Evolutionary conservation across 2,113 vertebrate species (phyloP), one percentile per base, ranked within the genome.

Genomic region (Rhabdornis inornatus): DNA sequence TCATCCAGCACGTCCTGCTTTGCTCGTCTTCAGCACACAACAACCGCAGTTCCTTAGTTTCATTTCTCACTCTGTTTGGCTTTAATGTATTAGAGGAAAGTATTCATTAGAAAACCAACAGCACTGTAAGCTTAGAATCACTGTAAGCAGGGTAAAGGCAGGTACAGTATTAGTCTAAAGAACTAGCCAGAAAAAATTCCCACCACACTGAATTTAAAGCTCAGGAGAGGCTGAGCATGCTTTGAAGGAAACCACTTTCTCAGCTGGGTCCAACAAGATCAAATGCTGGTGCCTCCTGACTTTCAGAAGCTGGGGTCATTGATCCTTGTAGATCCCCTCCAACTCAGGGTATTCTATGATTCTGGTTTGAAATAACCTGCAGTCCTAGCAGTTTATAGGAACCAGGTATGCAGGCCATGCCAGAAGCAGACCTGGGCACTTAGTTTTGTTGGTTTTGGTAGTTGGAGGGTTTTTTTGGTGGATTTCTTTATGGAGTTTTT

Each of bases 21-120:
- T 99, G 99, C 75, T 99, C 99, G 5, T 99, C 99, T 78, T 99
- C 99, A 2, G 99, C 99, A 95, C 99, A 99, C 78, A 99, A 96
- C 96, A 99, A 97, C 85, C 98, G 98, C 96, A 99, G 93, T 72
- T 99, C 99, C 95, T 99, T 99, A 17, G 98, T 72, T 94, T 99
- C 99, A 21, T 96, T 98, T 94, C 98, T 97, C 77, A 98, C 97
- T 97, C 98, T 99, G 97, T 98, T 99, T 82, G 99, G 99, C 99
- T 99, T 97, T 31, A 76, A 96, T 78, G 72, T 23, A 30, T n/a
- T 50, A 91, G 61, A 88, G 21, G 3, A 55, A 94, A 74, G 35
- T 78, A 13, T 64, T 86, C 35, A 83, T 59, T 3, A 88, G 33
- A 82, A 92, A 86, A 59, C 9, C 30, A 86, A 19, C 22, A 94